Base-by-base conservation (phyloP, 2,888 invertebrate genomes). In the Andrena trimmerana region DNA sequence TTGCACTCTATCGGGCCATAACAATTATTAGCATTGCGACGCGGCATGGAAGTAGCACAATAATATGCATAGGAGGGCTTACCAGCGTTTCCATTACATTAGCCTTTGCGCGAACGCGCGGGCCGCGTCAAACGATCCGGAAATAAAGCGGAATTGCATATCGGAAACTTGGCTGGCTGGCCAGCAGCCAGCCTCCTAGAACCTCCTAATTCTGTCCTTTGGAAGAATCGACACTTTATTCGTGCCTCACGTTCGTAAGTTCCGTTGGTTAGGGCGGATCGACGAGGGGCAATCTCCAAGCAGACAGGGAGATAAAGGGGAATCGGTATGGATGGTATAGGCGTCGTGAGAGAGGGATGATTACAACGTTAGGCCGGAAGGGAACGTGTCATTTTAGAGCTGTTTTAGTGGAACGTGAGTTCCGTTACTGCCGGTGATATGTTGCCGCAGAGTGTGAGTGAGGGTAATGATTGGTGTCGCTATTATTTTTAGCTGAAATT, bases 51-150 rank as follows among this genome's bases (percentile, higher is more conserved):
- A 90, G 91, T 90, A 90, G 90, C 89, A 86, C 91, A 91, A 92
- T 92, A 92, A 92, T 92, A 92, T 92, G 93, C 92, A 92, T 89
- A 89, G 90, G 84, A 87, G 84, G 86, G 90, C 89, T 89, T 88
- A 89, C 88, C 85, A 33, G 90, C 88, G 90, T 92, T 92, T 92
- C 93, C 93, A 92, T 92, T 93, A 91, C 92, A 92, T 92, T 92
- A 92, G 90, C 89, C 87, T 85, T 89, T 86, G 88, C 89, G 84
- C 90, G 88, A 89, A 90, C 90, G 90, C 90, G 89, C 81, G 89
- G 87, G 79, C 86, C 86, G 87, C 74, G 87, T 88, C 90, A 92
- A 92, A 92, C 92, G 92, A 90, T 89, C 90, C 90, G 92, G 92
- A 92, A 92, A 91, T 92, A 92, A 91, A 92, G 90, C 88, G 92